Percentiles rank a stretch among this genome's conserved stretches.
phyloP scores from a whole-genome alignment of 2,113 vertebrate genomes.

The Phoxinus phoxinus region DNA sequence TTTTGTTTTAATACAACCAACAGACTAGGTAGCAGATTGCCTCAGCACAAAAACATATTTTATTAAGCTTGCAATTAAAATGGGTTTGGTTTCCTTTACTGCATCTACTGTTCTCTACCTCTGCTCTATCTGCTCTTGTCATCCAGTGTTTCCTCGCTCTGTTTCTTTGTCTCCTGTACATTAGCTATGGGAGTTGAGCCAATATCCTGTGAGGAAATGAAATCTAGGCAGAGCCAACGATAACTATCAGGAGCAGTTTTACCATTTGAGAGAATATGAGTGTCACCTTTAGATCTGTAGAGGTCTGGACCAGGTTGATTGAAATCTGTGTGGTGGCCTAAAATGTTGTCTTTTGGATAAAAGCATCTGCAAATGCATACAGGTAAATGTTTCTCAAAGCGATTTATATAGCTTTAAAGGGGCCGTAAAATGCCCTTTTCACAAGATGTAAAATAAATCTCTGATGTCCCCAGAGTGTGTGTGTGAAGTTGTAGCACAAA shows the following conservation, averaged over 20 bases:
- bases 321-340: background rate
- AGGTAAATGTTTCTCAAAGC: too few species aligned
- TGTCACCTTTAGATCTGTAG: conserved; percentile 22
- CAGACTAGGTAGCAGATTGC: conserved; percentile 28
- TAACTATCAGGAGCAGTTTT: conserved; percentile 39
- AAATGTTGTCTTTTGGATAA: too few species aligned
- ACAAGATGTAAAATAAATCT: too few species aligned
- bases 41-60: conserved; percentile 56
- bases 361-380: too few species aligned
- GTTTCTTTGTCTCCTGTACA: conserved; percentile 54
- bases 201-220: conserved; percentile 80
- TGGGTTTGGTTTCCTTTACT: conserved; percentile 59
- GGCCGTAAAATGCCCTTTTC: too few species aligned
- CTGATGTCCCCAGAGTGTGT: too few species aligned
- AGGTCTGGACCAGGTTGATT: conserved; percentile 2
- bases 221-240: conserved; percentile 45
- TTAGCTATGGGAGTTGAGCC: conserved; percentile 72
- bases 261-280: conserved; percentile 2
- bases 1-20: conserved; percentile 36
- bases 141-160: background rate
- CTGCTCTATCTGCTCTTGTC: background rate
- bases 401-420: too few species aligned
- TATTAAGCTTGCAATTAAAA: conserved; percentile 67
- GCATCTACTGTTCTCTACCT: conserved; percentile 47
- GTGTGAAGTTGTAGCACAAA: too few species aligned